A percentile compares a stretch with the other conserved stretches of the same genome.
phyloP scores from a whole-genome alignment of 1,140 invertebrate genomes.

The Eriosoma lanigerum region DNA sequence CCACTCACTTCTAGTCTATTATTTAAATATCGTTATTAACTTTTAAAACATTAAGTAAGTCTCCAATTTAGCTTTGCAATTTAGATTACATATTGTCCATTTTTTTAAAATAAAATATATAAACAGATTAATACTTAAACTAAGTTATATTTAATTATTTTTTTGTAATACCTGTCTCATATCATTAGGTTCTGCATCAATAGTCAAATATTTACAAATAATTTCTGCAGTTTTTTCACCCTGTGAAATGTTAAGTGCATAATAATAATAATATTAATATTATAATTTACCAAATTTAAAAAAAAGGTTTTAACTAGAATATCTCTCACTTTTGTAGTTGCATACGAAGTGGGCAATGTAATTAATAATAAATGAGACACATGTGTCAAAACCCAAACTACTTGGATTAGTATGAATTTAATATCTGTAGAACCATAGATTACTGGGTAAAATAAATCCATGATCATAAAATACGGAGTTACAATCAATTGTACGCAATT shows the following conservation, averaged over 20 bases:
- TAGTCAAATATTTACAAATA: slow-evolving; percentile 43
- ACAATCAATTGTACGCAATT: slow-evolving; percentile 54
- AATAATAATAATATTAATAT: not conserved
- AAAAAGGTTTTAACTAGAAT: not conserved
- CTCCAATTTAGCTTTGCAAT: too few species aligned
- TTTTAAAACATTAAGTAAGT: too few species aligned
- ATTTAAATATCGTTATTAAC: too few species aligned
- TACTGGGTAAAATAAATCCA: slow-evolving; percentile 54
- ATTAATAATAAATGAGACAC: slow-evolving; percentile 51
- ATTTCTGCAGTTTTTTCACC: slow-evolving; percentile 49
- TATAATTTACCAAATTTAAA: not conserved
- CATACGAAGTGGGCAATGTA: slow-evolving; percentile 49
- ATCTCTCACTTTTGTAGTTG: slow-evolving; percentile 48
- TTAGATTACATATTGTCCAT: too few species aligned
- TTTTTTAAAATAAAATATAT: too few species aligned
- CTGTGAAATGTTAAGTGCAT: slow-evolving; percentile 23
- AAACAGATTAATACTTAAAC: too few species aligned
- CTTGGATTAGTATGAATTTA: slow-evolving; percentile 52
- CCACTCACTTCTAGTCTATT: too few species aligned
- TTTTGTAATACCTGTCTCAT: slow-evolving; percentile 47
- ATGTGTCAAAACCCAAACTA: slow-evolving; percentile 53
- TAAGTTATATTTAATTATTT: too few species aligned
- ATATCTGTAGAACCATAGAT: slow-evolving; percentile 52
- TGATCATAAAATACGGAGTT: slow-evolving; percentile 53
- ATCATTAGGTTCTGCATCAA: slow-evolving; percentile 4